phyloP scores from a whole-genome alignment of 2,888 invertebrate species.

The Lathronympha strigana region DNA sequence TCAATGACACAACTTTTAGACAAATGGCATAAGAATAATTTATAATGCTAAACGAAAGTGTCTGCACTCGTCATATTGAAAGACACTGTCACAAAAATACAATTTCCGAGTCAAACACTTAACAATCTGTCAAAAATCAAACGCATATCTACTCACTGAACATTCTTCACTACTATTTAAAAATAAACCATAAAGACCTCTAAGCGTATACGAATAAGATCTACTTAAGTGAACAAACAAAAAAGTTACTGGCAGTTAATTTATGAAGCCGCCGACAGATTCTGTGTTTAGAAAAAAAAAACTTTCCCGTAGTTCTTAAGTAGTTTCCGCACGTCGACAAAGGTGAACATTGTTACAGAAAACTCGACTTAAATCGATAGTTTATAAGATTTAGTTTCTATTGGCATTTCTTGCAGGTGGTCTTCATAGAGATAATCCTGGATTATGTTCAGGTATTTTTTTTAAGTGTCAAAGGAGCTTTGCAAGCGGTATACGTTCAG shows the following conservation, averaged over 20 bases:
- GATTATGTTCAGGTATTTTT: conserved; percentile 37
- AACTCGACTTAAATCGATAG: not conserved
- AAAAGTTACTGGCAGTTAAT: conserved; percentile 39
- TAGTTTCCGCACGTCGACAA: conserved; percentile 38
- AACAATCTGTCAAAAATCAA: conserved; percentile 40
- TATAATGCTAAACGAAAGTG: not conserved
- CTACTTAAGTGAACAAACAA: conserved; percentile 10
- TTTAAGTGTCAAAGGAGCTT: conserved; percentile 25
- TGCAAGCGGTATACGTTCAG: conserved; percentile 2
- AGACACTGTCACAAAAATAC: conserved; percentile 32
- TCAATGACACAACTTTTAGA: not conserved
- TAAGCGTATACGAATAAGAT: not conserved
- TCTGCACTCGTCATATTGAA: conserved; percentile 16
- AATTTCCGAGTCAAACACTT: conserved; percentile 23
- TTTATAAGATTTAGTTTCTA: conserved; percentile 1
- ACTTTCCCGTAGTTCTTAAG: conserved; percentile 25
- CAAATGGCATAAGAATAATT: not conserved
- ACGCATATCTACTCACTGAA: conserved; percentile 20
- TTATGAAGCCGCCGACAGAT: conserved; percentile 41
- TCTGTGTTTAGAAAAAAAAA: conserved; percentile 38
- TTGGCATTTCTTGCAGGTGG: conserved; percentile 12
- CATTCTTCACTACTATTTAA: not conserved
- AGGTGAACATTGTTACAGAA: not conserved
- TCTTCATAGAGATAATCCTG: conserved; percentile 25
- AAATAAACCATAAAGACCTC: conserved; percentile 14